Conservation (phyloP, 2,113 vertebrate genomes). For the Rhabdornis inornatus region DNA sequence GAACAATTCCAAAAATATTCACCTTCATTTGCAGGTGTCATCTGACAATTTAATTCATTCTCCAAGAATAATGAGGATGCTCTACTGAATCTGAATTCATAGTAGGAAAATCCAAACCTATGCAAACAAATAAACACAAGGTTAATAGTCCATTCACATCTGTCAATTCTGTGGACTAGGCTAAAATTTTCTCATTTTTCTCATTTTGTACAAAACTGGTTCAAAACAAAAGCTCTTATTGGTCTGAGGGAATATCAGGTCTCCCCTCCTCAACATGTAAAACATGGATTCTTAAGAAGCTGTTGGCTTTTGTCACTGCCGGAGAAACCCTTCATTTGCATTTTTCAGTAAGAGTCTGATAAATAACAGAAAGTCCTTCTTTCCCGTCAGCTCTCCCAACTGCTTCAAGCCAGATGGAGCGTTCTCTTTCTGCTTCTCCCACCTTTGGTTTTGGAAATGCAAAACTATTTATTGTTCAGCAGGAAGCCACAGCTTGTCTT, state of each 20-base stretch:
- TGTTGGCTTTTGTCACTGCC: neutral
- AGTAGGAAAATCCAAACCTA: neutral
- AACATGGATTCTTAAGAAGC: neutral
- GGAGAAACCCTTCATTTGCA: neutral
- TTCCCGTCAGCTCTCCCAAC: neutral
- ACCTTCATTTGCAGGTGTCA: neutral
- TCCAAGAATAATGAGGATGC: neutral
- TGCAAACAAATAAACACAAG: neutral
- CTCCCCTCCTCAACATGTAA: neutral
- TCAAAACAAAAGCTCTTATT: neutral
- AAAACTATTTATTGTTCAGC: constrained; percentile 44
- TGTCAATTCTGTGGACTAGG: neutral
- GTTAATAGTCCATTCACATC: neutral
- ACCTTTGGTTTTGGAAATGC: constrained; percentile 1
- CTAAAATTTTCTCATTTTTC: neutral
- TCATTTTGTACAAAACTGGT: neutral
- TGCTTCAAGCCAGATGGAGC: constrained; percentile 17
- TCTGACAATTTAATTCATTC: neutral
- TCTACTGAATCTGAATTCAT: neutral
- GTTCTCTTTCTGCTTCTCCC: constrained; percentile 10
- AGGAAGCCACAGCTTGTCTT: constrained; percentile 1
- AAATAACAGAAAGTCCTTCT: neutral
- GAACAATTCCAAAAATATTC: neutral
- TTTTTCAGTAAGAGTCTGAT: neutral
- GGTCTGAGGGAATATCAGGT: neutral